Evolutionary conservation across 2,888 invertebrate species (phyloP).

Genomic region (Cataglyphis albicans): DNA sequence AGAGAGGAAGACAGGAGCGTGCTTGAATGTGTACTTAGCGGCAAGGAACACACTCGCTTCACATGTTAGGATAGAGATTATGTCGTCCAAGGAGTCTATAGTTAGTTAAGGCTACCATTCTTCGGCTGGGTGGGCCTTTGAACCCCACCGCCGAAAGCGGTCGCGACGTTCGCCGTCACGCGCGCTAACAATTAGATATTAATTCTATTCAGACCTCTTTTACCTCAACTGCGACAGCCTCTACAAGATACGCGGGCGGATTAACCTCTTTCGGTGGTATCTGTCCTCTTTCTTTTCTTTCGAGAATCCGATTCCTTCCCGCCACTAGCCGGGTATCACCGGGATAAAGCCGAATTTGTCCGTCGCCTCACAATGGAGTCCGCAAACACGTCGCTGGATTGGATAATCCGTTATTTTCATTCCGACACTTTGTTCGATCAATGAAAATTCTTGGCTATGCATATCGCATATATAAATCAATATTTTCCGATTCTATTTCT

Average conservation of each 20-base stretch:
- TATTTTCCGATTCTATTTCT: not conserved
- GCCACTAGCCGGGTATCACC: not conserved
- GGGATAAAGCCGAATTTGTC: conserved; percentile 70
- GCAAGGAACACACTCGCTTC: conserved; percentile 77
- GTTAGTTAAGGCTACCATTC: conserved; percentile 82
- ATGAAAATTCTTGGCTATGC: conserved; percentile 25
- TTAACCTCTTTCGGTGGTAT: conserved; percentile 73
- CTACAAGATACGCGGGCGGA: conserved; percentile 63
- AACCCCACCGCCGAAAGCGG: conserved; percentile 67
- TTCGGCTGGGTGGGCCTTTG: conserved; percentile 73
- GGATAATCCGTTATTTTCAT: conserved; percentile 43
- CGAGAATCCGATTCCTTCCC: conserved; percentile 61
- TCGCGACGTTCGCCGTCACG: conserved; percentile 51
- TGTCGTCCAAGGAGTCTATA: conserved; percentile 79
- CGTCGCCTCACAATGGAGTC: conserved; percentile 42
- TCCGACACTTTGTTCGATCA: not conserved
- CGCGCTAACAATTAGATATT: conserved; percentile 80
- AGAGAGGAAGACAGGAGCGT: conserved; percentile 62
- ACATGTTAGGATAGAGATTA: conserved; percentile 81
- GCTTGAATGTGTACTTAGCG: conserved; percentile 82
- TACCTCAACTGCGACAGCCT: conserved; percentile 38
- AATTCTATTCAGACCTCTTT: conserved; percentile 75
- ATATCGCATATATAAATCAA: conserved; percentile 4
- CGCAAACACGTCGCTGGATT: conserved; percentile 51
- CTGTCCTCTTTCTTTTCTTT: conserved; percentile 12